Conservation (phyloP, 2,113 vertebrate species). For the Andinoacara biseriatus region DNA sequence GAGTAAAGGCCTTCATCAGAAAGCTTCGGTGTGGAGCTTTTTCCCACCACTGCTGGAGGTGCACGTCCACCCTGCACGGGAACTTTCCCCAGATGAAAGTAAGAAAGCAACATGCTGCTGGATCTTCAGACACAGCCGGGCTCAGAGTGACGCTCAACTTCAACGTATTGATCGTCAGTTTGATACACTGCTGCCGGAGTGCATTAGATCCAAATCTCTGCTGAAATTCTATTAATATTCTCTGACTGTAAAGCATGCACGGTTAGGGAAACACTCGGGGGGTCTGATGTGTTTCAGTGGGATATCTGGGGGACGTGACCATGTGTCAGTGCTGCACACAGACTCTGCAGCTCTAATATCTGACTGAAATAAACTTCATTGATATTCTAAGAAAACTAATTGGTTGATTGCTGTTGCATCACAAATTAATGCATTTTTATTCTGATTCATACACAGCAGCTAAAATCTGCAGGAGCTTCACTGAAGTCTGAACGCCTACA, state of each 20-base stretch:
- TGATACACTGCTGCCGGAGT: conserved; percentile 50
- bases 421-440: not conserved
- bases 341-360: conserved; percentile 10
- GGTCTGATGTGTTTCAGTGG: not conserved
- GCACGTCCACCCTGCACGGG: not conserved
- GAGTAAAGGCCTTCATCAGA: not conserved
- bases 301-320: not conserved
- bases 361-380: not conserved
- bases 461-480: not conserved
- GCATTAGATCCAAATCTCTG: conserved; percentile 31
- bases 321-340: not conserved
- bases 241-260: not conserved
- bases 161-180: conserved; percentile 55
- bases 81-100: conserved; percentile 12
- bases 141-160: conserved; percentile 45
- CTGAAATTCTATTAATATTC: conserved; percentile 60
- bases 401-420: not conserved
- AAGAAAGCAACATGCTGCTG: conserved; percentile 7
- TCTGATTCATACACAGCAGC: not conserved
- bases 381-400: not conserved
- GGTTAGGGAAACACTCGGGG: conserved; percentile 23
- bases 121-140: conserved; percentile 16
- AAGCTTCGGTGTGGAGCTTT: not conserved
- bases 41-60: not conserved
- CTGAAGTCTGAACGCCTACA: not conserved